Conservation (phyloP, 2,113 vertebrate species). For the Rallus limicola region DNA sequence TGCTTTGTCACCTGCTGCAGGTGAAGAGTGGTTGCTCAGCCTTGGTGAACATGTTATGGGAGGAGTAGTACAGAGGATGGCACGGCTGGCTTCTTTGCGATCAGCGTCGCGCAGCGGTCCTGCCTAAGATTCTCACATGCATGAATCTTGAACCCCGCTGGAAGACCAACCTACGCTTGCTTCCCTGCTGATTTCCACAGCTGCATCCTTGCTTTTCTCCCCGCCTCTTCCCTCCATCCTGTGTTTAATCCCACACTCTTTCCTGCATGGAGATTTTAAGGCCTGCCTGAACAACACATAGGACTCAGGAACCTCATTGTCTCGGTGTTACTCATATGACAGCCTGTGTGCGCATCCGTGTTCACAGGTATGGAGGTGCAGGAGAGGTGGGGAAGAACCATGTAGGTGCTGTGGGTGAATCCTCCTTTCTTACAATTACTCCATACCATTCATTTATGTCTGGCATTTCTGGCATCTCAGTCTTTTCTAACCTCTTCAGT, state of each 20-base stretch:
- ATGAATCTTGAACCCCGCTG: slow-evolving; percentile 41
- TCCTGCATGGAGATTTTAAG: slow-evolving; percentile 33
- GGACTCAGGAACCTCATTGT: background rate
- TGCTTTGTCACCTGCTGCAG: background rate
- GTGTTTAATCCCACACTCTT: slow-evolving; percentile 17
- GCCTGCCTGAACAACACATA: background rate
- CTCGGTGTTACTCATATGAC: background rate
- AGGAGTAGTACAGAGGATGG: background rate
- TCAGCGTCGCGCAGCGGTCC: slow-evolving; percentile 1
- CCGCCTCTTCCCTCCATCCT: background rate
- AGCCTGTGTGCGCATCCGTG: background rate
- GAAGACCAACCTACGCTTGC: slow-evolving; percentile 54
- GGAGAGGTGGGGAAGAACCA: background rate
- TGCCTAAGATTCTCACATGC: slow-evolving; percentile 42
- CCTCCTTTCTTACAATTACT: slow-evolving; percentile 15
- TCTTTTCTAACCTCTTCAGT: slow-evolving; percentile 13
- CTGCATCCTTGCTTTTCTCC: slow-evolving; percentile 25
- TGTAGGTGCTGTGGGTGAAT: slow-evolving; percentile 32
- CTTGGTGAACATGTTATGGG: background rate
- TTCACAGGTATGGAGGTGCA: background rate
- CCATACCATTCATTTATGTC: background rate
- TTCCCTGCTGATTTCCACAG: slow-evolving; percentile 36
- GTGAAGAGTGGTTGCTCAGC: slow-evolving; percentile 5
- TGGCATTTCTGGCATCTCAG: slow-evolving; percentile 1
- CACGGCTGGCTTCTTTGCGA: background rate